Conservation (phyloP, 1,140 invertebrate genomes). For the Andrena cerasifolii region DNA sequence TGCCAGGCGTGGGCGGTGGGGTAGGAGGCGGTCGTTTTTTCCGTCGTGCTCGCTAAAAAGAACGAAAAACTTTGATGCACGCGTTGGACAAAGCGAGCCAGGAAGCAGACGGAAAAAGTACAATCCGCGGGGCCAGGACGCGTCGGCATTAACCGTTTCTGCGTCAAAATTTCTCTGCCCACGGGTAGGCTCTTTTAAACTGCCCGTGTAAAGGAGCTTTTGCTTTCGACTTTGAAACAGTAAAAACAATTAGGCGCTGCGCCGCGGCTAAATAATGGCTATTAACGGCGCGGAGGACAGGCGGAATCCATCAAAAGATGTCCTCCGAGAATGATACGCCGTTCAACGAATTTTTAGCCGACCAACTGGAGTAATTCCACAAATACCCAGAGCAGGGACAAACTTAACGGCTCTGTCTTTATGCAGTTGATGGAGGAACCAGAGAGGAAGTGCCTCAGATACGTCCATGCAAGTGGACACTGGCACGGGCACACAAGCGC, state of each 20-base stretch:
- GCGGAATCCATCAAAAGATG: not conserved
- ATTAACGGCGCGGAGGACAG: not conserved
- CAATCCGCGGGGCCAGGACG: not conserved
- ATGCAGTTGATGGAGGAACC: slow-evolving; percentile 9
- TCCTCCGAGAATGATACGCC: not conserved
- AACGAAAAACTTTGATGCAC: slow-evolving; percentile 17
- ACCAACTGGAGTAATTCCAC: no score
- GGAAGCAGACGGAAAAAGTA: slow-evolving; percentile 1
- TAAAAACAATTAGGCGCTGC: not conserved
- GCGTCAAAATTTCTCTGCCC: not conserved
- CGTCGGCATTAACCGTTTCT: slow-evolving; percentile 1
- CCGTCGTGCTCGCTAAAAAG: not conserved
- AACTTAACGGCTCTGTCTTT: slow-evolving; percentile 33
- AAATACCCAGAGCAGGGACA: slow-evolving; percentile 22
- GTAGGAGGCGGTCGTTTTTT: not conserved
- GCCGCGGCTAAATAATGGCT: not conserved
- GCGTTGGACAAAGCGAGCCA: not conserved
- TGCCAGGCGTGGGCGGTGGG: not conserved
- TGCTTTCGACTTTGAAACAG: not conserved
- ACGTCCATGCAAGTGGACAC: not conserved
- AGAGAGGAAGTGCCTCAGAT: not conserved
- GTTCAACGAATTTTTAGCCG: no score
- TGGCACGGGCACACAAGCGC: not conserved
- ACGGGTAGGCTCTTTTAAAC: not conserved
- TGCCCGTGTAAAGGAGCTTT: not conserved